phyloP scores from a whole-genome alignment of 2,888 invertebrate species.

The Aplocera efformata region DNA sequence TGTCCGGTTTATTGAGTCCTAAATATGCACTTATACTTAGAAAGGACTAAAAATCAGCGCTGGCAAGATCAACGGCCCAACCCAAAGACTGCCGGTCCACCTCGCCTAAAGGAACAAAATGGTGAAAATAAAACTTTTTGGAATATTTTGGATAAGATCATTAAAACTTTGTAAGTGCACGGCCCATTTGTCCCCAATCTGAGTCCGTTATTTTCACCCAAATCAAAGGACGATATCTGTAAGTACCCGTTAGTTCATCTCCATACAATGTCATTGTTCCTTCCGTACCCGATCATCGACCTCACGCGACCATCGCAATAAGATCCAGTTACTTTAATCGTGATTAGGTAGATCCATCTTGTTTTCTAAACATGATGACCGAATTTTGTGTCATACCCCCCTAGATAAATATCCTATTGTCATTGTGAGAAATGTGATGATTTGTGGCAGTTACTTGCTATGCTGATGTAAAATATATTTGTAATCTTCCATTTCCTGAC shows the following conservation, averaged over 20 bases:
- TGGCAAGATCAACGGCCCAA: too few species aligned
- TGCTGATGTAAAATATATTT: conserved; percentile 3
- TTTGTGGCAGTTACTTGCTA: conserved; percentile 6
- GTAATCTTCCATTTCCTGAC: too few species aligned
- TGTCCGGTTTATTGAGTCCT: too few species aligned
- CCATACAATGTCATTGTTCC: conserved; percentile 29
- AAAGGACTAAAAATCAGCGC: too few species aligned
- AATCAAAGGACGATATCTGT: neutral
- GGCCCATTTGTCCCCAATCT: conserved; percentile 1
- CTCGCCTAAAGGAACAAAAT: too few species aligned
- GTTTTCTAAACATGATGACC: conserved; percentile 5
- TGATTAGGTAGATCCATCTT: conserved; percentile 1
- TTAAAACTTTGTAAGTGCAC: neutral
- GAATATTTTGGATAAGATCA: too few species aligned
- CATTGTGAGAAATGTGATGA: conserved; percentile 6
- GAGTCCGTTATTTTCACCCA: too few species aligned
- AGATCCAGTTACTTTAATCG: conserved; percentile 15
- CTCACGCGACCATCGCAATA: conserved; percentile 10
- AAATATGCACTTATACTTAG: too few species aligned
- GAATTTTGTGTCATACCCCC: conserved; percentile 1
- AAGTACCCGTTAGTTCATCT: conserved; percentile 25
- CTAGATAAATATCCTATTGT: neutral
- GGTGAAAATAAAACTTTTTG: too few species aligned
- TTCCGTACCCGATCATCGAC: conserved; percentile 26
- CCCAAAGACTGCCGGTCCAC: too few species aligned